These are phyloP conservation scores for Pyrocephalus nanus DNA, from an alignment of 2,797 vertebrate species.

Conservation along the genomic window DNA sequence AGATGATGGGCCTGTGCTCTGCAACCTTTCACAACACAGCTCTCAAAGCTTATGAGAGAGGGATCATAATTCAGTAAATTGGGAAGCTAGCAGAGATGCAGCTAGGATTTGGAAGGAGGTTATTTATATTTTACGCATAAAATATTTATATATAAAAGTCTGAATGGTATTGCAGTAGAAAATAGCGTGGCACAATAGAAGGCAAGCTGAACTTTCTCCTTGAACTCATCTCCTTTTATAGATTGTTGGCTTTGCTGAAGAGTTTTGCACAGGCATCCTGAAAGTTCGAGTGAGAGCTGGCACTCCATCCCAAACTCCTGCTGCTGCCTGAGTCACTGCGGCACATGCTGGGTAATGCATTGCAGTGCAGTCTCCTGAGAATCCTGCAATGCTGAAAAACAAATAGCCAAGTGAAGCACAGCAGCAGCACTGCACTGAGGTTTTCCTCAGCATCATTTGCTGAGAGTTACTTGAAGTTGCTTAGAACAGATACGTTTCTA, in stretches of 20 bases:
- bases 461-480: neutral
- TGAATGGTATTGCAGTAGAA: neutral
- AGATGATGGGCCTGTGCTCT: neutral
- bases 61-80: neutral
- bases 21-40: neutral
- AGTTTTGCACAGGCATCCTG: conserved; percentile 12
- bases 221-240: conserved; percentile 10
- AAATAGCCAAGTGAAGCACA: neutral
- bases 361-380: conserved; percentile 16
- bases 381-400: conserved; percentile 37
- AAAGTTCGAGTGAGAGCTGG: neutral
- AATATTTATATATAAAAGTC: neutral
- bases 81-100: neutral
- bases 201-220: conserved; percentile 1
- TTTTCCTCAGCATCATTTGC: neutral
- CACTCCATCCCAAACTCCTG: neutral
- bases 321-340: conserved; percentile 53
- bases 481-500: neutral
- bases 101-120: neutral
- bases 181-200: neutral
- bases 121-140: neutral
- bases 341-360: neutral
- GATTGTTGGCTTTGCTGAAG: conserved; percentile 13
- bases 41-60: neutral
- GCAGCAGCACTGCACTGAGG: neutral